phyloP scores from a whole-genome alignment of 1,140 invertebrate genomes.

The Trypoxylus dichotomus region DNA sequence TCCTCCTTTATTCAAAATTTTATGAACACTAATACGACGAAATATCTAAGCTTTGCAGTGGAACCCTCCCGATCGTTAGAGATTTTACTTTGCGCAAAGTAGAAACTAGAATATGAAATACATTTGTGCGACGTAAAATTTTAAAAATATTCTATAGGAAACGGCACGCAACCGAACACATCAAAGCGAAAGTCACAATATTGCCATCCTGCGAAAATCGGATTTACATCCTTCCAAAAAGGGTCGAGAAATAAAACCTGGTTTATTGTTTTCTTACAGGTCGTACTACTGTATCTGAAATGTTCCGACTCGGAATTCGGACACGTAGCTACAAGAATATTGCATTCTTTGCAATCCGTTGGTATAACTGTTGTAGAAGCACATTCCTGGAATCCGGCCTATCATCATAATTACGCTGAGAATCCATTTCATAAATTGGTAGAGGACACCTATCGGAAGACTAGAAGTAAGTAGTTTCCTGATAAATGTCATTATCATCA shows the following conservation, averaged over 20 bases:
- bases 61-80: not conserved
- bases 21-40: not conserved
- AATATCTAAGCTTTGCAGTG: not conserved
- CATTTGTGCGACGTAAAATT: not conserved
- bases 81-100: not conserved
- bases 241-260: not conserved
- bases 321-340: conserved; percentile 72
- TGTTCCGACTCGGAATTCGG: conserved; percentile 68
- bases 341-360: conserved; percentile 64
- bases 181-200: not conserved
- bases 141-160: not conserved
- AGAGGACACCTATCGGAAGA: conserved; percentile 72
- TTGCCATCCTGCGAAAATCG: not conserved
- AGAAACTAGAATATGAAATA: not conserved
- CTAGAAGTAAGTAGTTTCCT: conserved; percentile 70
- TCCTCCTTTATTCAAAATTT: not conserved
- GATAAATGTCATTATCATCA: not conserved
- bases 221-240: not conserved
- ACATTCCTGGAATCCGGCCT: conserved; percentile 74
- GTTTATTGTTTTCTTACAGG: conserved; percentile 53
- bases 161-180: not conserved
- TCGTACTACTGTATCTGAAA: conserved; percentile 75
- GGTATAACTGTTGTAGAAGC: conserved; percentile 70
- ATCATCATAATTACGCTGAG: conserved; percentile 72
- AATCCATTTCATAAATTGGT: conserved; percentile 84